Evolutionary conservation across 2,888 invertebrate species (phyloP), one percentile per base, ranked within the genome.

Genomic region (Pseudococcus longispinus): DNA sequence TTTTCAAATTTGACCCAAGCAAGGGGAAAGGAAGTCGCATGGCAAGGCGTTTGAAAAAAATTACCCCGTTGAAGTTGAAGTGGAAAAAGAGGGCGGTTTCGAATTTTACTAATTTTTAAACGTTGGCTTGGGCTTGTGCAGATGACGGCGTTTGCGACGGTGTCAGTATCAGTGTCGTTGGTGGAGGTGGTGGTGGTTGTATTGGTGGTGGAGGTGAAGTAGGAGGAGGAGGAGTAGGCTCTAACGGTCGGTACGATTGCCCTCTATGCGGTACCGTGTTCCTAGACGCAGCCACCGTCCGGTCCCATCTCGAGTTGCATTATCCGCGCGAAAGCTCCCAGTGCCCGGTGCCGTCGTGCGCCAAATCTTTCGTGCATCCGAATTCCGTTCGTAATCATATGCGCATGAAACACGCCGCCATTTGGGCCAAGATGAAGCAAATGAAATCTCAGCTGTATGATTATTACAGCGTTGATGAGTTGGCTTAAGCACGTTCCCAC

Each of bases 311-410:
- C 90, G 95, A 94, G 90, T 93, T 94, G 89, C 96, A 96, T 92
- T 96, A 96, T 92, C 96, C 96, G 88, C 93, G 95, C 90, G 96
- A 96, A 92, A 95, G 95, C 90, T 95, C 95, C 89, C 93, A 94
- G 89, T 96, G 96, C 91, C 96, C 96, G 65, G 96, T 96, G 87
- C 83, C 83, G n/a, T 83, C 83, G 23, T 96, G 96, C 91, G 94
- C 94, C 87, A 93, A 95, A 88, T 92, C 93, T 89, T 96, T 96
- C 91, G 93, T 95, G 88, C 96, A 96, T 91, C 96, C 96, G 88
- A 96, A 96, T 92, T 96, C 96, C 88, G 96, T 96, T 89, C 93
- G 96, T 90, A 96, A 96, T 92, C 96, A 96, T 91, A 96, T 96
- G 96, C 92, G 96, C 89, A 93, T 95, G 90, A 96, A 96, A 91